Conservation (phyloP, 92 coral and sea anemone species). For the Phenganax marumi region DNA sequence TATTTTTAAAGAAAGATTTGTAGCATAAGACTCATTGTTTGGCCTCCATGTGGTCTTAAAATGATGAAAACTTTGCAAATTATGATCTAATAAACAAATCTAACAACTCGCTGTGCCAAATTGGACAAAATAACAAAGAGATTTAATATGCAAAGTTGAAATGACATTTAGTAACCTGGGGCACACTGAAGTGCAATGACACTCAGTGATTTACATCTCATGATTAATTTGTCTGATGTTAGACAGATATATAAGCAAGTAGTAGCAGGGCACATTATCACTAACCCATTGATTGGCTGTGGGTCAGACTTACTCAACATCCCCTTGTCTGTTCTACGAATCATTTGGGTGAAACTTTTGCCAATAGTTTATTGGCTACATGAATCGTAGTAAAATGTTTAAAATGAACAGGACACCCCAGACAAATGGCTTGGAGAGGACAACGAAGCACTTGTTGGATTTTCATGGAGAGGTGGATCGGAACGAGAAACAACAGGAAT, state of each 20-base stretch:
- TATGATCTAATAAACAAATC: neutral
- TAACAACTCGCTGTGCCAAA: neutral
- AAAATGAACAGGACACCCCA: conserved; percentile 57
- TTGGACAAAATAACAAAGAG: neutral
- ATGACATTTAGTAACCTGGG: too few relatives aligned
- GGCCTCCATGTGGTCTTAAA: conserved; percentile 30
- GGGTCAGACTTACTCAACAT: too few relatives aligned
- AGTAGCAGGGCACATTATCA: too few relatives aligned
- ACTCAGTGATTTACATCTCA: too few relatives aligned
- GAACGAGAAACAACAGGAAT: conserved; percentile 98
- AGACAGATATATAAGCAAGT: too few relatives aligned
- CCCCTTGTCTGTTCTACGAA: too few relatives aligned
- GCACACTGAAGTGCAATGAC: too few relatives aligned
- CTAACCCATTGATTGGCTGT: too few relatives aligned
- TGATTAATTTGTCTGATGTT: too few relatives aligned
- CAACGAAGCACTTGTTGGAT: conserved; percentile 87
- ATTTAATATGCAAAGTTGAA: neutral
- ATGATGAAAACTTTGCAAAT: conserved; percentile 17
- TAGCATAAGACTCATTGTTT: conserved; percentile 1
- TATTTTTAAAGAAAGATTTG: neutral
- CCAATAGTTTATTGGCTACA: too few relatives aligned
- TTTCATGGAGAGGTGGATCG: conserved; percentile 99
- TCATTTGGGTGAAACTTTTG: too few relatives aligned
- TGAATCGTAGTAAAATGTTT: too few relatives aligned
- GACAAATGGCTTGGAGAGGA: conserved; percentile 86